Base-by-base conservation (phyloP, 2,797 vertebrate species). In the Muscicapa striata region DNA sequence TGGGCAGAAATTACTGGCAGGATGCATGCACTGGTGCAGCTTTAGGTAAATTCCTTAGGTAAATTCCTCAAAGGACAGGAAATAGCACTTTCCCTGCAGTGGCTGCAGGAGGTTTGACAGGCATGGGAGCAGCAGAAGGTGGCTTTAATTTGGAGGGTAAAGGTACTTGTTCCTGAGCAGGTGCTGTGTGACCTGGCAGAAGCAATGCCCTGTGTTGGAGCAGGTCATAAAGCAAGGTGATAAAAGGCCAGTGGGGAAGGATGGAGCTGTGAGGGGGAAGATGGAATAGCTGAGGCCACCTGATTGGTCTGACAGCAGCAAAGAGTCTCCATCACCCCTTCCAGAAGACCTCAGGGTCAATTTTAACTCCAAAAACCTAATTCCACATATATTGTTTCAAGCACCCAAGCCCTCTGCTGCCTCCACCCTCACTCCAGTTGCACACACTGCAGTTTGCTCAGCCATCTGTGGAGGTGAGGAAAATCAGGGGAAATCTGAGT, bases 51-150 rank as follows among this genome's bases (percentile, higher is more conserved):
- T 67, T 27, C 58, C 68, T 63, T 26, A 11, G 32, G 73, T 46
- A 26, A 91, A 66, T 34, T 57, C 41, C 58, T 76, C 52, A 78
- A 66, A 82, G 38, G 62, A 45, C 78, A 91, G 82, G 79, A 89
- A 93, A 94, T 29, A 4, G 40, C 29, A 16, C 26, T 73, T 93
- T 54, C 19, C 4, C 2, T 29, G 30, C 51, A 36, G 55, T 1
- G 36, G 43, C 55, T 40, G 74, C 77, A 46, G 14, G 26, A 74
- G 38, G 58, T 16, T 75, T 61, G 13, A 45, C 61, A 73, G 70
- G 41, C 8, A 2, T 7, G 29, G 30, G 43, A 79, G 17, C 64
- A 38, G 72, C 61, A 80, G 38, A 82, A 92, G 13, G 34, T 45
- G 48, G 13, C 48, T 36, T 76, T 73, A 27, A 84, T 78, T 82